Base-by-base conservation (phyloP, 1,140 invertebrate species). In the Lithobius niger region DNA sequence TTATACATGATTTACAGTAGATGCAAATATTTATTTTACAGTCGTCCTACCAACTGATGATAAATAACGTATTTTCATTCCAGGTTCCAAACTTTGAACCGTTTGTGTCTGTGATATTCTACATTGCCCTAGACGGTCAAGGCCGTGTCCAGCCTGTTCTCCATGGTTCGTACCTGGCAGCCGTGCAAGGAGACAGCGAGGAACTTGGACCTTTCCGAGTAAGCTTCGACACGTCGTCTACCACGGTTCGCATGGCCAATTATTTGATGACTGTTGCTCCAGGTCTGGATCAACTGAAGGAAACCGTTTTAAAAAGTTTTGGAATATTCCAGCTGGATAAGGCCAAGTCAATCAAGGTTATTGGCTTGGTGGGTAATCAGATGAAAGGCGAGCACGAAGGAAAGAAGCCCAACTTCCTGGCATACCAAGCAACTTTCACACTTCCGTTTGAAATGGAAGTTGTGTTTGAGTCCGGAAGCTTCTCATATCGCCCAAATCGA, bases 381-480 rank as follows among this genome's bases (percentile, higher is more conserved):
- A 65, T 75, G 25, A 31, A 54, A 59, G 52, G 60, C 63, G 67
- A 60, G 47, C 57, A 64, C 57, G 58, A 47, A 57, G 62, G 58
- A 24, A 56, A 59, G 25, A 56, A 64, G 48, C 79, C 86, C 0
- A 94, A 94, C 70, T 87, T 94, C 59, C 77, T 93, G 15, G 86
- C 83, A 1, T 82, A 69, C 55, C 70, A 74, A 60, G 74, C 94
- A 49, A 82, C 85, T 1, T 82, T 81, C 0, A 81, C 81, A 62
- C 74, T 87, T 1, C 89, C 91, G 0, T 88, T 92, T 63, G 77
- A 82, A 22, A 72, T 96, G 55, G 91, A 96, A 66, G 74, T 95
- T 0, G 78, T 83, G 10, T 96, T 84, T 67, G 84, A 92, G 62
- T 88, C 86, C 0, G 80, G 76, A 0, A 84, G 75, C 74, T 78